Evolutionary conservation across 2,888 invertebrate species (phyloP), one percentile per base, ranked within the genome.

Genomic region (Cataglyphis albicans): DNA sequence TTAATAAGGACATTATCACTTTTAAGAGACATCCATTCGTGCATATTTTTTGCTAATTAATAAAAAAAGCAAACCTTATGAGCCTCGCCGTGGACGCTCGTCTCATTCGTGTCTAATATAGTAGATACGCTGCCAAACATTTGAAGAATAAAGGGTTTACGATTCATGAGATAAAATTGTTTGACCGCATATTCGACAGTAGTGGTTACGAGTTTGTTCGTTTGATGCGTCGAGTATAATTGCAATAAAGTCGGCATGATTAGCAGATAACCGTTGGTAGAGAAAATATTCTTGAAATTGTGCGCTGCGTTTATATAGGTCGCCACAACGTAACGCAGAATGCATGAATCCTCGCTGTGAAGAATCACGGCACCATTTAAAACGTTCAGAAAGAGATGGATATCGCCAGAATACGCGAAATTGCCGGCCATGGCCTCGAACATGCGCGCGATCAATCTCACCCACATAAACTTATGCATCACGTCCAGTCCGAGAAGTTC

Each of bases 61-160:
- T 55, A 5, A 65, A 63, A 9, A 32, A 32, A 41, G 1, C 38
- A 2, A 93, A 98, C 98, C 95, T 98, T 98, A 93, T 98, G 98
- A 0, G 98, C 98, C 95, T 99, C 98, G 5, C 98, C 98, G 93
- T 97, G 98, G 5, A 97, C 96, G 48, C 98, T 97, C 88, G 97
- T 97, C 92, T 98, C 98, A 91, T 98, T 98, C 0, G 98, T 98
- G 93, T 99, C 99, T 90, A 99, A 95, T 93, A 99, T 98, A 1
- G 99, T 98, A 0, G 99, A 99, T 0, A 99, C 98, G 3, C 99
- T 99, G 1, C 99, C 99, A 95, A 99, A 99, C 99, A 99, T 99
- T 96, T 99, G 99, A 74, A 99, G 95, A 90, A 99, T 98, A 93
- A 99, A 99, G 0, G 99, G 99, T 93, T 99, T 99, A 73, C 99